A percentile compares a stretch with the other conserved stretches of the same genome.
Evolutionary conservation across 1,140 invertebrate genomes (phyloP).

Genomic region (Panagrolaimus sp.): DNA sequence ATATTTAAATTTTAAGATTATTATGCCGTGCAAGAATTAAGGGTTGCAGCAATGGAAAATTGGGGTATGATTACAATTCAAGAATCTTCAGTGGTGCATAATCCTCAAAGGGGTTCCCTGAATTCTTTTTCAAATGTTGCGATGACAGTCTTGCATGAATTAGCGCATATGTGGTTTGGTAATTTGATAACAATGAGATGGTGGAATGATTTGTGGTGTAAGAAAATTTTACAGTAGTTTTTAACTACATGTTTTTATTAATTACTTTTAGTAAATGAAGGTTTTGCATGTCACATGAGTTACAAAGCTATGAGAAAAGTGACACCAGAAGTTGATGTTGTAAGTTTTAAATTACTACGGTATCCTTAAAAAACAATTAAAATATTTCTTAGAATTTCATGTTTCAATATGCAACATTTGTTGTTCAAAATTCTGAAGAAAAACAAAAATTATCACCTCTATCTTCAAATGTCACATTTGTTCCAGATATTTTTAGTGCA

Average conservation of each 20-base stretch:
- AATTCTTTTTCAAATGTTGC: constrained; percentile 18
- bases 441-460: constrained; percentile 20
- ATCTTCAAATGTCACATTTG: constrained; percentile 21
- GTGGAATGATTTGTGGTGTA: constrained; percentile 11
- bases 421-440: constrained; percentile 30
- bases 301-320: constrained; percentile 34
- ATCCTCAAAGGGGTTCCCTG: constrained; percentile 17
- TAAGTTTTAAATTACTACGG: neutral
- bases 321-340: constrained; percentile 23
- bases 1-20: constrained; percentile 15
- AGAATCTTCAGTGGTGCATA: neutral
- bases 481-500: constrained; percentile 15
- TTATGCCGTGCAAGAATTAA: constrained; percentile 8
- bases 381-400: constrained; percentile 22
- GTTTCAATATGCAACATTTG: constrained; percentile 26
- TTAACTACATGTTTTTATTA: constrained; percentile 19
- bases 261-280: constrained; percentile 39
- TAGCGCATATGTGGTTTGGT: constrained; percentile 44
- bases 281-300: constrained; percentile 36
- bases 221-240: neutral
- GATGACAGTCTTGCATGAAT: constrained; percentile 38
- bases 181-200: constrained; percentile 42
- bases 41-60: constrained; percentile 22
- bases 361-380: neutral
- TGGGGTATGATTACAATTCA: constrained; percentile 19